These are phyloP conservation scores for Uloborus plumipes DNA, from an alignment of 2,888 invertebrate species.

Conservation along the genomic window DNA sequence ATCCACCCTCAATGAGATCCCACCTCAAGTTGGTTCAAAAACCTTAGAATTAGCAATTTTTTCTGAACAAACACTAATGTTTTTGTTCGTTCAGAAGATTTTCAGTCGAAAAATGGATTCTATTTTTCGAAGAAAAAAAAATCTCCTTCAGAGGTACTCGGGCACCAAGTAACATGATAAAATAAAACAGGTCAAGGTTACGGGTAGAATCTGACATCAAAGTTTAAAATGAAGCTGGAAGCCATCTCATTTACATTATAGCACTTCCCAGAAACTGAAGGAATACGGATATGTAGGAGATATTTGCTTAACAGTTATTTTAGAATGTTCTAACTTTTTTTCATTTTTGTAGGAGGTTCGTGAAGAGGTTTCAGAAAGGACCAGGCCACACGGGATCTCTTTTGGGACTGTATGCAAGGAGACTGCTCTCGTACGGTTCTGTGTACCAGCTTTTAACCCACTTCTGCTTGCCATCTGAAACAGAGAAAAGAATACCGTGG, in stretches of 20 bases:
- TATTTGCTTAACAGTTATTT: constrained; percentile 51
- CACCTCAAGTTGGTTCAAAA: no score
- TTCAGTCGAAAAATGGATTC: neutral
- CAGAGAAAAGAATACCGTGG: neutral
- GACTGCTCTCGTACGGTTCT: constrained; percentile 36
- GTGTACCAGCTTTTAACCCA: constrained; percentile 44
- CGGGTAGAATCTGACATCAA: constrained; percentile 28
- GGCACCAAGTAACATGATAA: constrained; percentile 22
- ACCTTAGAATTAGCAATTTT: no score
- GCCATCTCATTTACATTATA: constrained; percentile 26
- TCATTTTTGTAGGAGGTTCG: constrained; percentile 13
- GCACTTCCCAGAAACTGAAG: constrained; percentile 53
- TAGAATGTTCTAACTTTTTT: constrained; percentile 43
- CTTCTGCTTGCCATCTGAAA: constrained; percentile 55
- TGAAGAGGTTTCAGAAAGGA: constrained; percentile 39
- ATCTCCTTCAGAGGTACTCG: neutral
- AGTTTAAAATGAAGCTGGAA: constrained; percentile 52
- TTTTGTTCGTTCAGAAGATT: no score
- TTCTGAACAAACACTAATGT: no score
- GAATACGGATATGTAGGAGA: constrained; percentile 57
- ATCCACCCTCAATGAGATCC: no score
- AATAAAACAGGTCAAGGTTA: constrained; percentile 26
- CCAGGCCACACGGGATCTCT: constrained; percentile 51
- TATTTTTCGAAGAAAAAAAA: neutral
- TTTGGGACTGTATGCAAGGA: constrained; percentile 35